Evolutionary conservation across 2,797 vertebrate genomes (phyloP).

Genomic region (Gymnothorax javanicus): DNA sequence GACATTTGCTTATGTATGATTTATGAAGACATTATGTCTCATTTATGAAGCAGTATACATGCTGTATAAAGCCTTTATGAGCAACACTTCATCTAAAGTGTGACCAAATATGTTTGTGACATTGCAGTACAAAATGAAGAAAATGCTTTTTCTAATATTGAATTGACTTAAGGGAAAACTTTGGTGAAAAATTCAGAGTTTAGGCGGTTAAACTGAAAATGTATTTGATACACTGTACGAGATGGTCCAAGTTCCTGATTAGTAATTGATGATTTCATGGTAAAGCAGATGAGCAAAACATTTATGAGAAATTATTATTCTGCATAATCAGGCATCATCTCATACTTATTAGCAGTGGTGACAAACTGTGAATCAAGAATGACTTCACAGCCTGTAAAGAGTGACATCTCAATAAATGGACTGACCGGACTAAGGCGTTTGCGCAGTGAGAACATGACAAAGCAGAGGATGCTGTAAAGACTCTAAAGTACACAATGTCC

Average conservation of each 20-base stretch:
- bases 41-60: too few relatives aligned
- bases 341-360: not conserved
- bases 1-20: too few relatives aligned
- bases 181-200: too few relatives aligned
- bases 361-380: constrained; percentile 4
- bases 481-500: not conserved
- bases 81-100: too few relatives aligned
- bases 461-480: not conserved
- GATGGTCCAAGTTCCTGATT: constrained; percentile 28
- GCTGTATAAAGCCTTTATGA: too few relatives aligned
- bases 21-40: too few relatives aligned
- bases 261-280: constrained; percentile 35
- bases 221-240: constrained; percentile 27
- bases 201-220: constrained; percentile 24
- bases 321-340: constrained; percentile 31
- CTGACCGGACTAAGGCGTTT: too few relatives aligned
- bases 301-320: constrained; percentile 18
- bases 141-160: too few relatives aligned
- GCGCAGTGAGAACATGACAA: too few relatives aligned
- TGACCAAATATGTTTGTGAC: too few relatives aligned
- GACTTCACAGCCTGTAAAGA: constrained; percentile 5
- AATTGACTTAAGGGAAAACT: too few relatives aligned
- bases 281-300: constrained; percentile 30
- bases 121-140: too few relatives aligned
- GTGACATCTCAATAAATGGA: constrained; percentile 4